A percentile compares a stretch with the other conserved stretches of the same genome.
Conservation (phyloP, 2,797 vertebrate species). For the Muscicapa comitata region DNA sequence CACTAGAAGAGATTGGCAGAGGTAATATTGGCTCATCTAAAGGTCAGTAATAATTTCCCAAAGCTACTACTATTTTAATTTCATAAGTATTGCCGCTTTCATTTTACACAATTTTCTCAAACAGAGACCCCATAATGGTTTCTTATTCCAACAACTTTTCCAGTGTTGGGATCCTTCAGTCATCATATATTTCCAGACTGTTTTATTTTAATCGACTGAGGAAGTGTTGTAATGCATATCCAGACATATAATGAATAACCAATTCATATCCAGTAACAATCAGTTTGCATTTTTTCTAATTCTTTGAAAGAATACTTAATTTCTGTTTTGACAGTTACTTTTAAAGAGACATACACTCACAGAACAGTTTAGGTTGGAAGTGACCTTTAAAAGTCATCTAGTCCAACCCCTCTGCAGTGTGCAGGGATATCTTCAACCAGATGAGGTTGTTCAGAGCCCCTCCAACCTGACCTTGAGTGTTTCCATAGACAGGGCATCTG, state of each 20-base stretch:
- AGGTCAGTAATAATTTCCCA: neutral
- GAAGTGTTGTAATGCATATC: neutral
- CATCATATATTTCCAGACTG: neutral
- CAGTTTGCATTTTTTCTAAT: neutral
- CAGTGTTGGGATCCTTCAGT: neutral
- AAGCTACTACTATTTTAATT: neutral
- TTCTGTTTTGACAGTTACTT: neutral
- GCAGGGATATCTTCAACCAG: neutral
- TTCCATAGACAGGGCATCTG: neutral
- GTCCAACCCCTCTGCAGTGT: fast-evolving
- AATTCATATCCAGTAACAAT: neutral
- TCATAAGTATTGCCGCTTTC: neutral
- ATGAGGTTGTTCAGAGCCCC: neutral
- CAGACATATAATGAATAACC: neutral
- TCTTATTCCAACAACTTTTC: neutral
- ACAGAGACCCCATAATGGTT: neutral
- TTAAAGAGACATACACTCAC: neutral
- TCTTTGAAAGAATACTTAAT: neutral
- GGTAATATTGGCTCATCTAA: neutral
- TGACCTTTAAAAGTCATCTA: neutral
- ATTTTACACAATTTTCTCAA: neutral
- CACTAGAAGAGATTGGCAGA: neutral
- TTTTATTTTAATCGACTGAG: neutral
- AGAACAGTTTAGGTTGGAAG: neutral
- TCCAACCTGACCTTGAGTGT: neutral